A percentile compares a stretch with the other conserved stretches of the same genome.
Evolutionary conservation across 2,888 invertebrate species (phyloP).

Genomic region (Rotaria macrura): DNA sequence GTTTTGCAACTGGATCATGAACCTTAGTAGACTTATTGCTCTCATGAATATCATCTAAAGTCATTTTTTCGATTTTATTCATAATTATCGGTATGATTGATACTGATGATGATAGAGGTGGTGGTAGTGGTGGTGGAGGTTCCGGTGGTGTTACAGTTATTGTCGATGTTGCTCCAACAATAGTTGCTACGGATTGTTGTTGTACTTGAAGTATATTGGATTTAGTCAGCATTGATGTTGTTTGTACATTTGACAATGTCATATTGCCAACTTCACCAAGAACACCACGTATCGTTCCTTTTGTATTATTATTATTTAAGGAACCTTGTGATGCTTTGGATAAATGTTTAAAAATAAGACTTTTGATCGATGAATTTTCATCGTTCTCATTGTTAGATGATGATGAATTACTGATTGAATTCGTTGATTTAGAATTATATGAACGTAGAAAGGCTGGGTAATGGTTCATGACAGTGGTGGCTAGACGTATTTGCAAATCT

Average conservation of each 20-base stretch:
- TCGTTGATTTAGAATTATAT: background rate
- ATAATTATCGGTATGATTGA: background rate
- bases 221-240: background rate
- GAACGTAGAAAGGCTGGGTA: background rate
- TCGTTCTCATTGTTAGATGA: background rate
- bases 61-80: background rate
- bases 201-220: background rate
- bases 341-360: background rate
- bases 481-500: background rate
- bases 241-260: background rate
- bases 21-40: no score
- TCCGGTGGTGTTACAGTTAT: background rate
- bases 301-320: background rate
- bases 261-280: slow-evolving; percentile 12
- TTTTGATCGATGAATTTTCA: slow-evolving; percentile 2
- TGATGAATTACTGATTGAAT: background rate
- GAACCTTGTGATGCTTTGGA: background rate
- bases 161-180: background rate
- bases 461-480: background rate
- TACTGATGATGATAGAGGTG: background rate
- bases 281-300: slow-evolving; percentile 3
- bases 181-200: background rate
- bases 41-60: background rate
- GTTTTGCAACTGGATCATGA: no score
- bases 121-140: background rate